Conservation (phyloP, 2,888 invertebrate genomes). For the Drosophila crucigera region DNA sequence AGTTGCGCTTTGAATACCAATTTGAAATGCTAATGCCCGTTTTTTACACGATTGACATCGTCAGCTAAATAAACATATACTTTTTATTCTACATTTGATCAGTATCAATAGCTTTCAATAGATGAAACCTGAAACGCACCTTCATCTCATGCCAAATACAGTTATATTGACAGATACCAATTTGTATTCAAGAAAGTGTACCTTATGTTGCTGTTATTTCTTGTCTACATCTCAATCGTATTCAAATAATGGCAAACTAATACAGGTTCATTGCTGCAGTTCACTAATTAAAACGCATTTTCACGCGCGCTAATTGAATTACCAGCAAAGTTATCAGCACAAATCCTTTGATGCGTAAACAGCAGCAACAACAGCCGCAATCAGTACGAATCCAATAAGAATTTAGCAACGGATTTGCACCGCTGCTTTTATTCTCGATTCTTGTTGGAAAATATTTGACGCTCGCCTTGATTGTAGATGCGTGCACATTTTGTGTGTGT, state of each 20-base stretch:
- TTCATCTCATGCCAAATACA: background rate
- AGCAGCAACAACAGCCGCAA: slow-evolving; percentile 6
- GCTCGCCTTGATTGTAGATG: slow-evolving; percentile 1
- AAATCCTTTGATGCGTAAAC: slow-evolving; percentile 3
- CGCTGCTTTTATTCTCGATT: background rate
- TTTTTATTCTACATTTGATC: background rate
- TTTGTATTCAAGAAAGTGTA: background rate
- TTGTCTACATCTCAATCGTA: background rate
- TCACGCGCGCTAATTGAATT: slow-evolving; percentile 40
- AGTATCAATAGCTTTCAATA: background rate
- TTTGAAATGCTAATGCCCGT: background rate
- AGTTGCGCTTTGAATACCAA: background rate
- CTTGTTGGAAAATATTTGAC: slow-evolving; percentile 11
- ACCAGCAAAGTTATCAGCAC: background rate
- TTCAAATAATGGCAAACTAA: background rate
- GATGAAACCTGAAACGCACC: background rate
- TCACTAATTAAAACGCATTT: slow-evolving; percentile 21
- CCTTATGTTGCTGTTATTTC: background rate
- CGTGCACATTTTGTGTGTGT: background rate
- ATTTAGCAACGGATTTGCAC: slow-evolving; percentile 2
- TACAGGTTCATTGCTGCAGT: background rate
- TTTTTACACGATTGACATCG: background rate
- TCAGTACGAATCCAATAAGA: slow-evolving; percentile 12
- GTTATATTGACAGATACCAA: background rate
- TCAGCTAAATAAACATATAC: background rate